Conservation (phyloP, 2,888 invertebrate genomes). For the Ennomos quercinarius region DNA sequence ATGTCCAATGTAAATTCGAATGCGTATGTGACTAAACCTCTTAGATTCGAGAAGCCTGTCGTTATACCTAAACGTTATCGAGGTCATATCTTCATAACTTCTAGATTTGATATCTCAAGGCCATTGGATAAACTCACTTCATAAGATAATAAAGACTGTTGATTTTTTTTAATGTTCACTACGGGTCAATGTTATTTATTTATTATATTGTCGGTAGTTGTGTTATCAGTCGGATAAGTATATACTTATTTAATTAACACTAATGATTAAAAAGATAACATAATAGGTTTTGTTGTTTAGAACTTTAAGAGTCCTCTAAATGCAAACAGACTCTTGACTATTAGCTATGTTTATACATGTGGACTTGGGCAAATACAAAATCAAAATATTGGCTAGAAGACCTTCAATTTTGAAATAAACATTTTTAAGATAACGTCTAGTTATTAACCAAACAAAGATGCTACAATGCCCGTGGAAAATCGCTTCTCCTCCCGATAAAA, state of each 20-base stretch:
- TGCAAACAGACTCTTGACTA: no score
- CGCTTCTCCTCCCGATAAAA: slow-evolving; percentile 46
- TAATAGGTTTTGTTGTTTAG: no score
- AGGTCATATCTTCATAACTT: slow-evolving; percentile 23
- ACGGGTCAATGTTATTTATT: no score
- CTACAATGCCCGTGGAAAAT: slow-evolving; percentile 46
- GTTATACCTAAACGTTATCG: slow-evolving; percentile 27
- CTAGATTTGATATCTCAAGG: slow-evolving; percentile 9
- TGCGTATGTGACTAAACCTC: slow-evolving; percentile 19
- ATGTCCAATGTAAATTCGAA: slow-evolving; percentile 16
- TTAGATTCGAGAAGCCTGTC: slow-evolving; percentile 12
- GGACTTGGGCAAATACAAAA: no score
- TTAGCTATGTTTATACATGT: no score
- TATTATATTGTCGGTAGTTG: no score
- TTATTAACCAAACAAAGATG: slow-evolving; percentile 29
- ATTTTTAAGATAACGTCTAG: not conserved
- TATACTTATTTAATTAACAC: no score
- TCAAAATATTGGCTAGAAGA: no score
- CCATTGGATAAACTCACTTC: not conserved
- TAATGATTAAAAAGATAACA: no score
- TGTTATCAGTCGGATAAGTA: no score
- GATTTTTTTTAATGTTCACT: not conserved
- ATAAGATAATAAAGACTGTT: not conserved
- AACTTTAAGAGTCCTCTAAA: no score
- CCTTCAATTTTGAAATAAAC: no score